Evolutionary conservation across 1,140 invertebrate genomes (phyloP).

Genomic region (Eupeodes corollae): DNA sequence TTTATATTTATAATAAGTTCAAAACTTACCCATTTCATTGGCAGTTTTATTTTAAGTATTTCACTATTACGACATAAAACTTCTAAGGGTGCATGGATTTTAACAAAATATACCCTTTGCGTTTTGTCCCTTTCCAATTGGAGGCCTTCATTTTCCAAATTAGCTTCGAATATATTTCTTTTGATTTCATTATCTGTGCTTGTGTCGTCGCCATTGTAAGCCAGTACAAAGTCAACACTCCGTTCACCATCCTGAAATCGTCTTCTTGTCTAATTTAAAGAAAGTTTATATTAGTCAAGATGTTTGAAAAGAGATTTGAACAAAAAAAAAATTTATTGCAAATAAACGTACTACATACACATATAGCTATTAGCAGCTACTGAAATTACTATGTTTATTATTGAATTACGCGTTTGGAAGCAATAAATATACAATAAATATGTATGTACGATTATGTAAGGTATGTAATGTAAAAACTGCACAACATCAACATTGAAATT

Average conservation of each 20-base stretch:
- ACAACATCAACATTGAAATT: no score
- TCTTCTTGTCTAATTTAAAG: constrained; percentile 26
- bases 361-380: no score
- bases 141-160: constrained; percentile 48
- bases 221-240: constrained; percentile 55
- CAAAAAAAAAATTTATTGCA: no score
- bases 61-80: constrained; percentile 75
- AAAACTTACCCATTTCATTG: constrained; percentile 57
- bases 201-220: constrained; percentile 43
- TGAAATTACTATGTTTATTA: no score
- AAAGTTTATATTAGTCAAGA: neutral
- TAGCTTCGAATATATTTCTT: constrained; percentile 46
- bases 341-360: no score
- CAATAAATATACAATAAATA: no score
- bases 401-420: no score
- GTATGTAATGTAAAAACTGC: no score
- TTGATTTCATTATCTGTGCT: constrained; percentile 37
- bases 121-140: constrained; percentile 49
- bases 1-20: neutral
- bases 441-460: no score
- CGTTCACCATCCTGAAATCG: constrained; percentile 35
- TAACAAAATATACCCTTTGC: constrained; percentile 50
- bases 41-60: constrained; percentile 78
- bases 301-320: no score
- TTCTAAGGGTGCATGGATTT: constrained; percentile 68